Conservation (phyloP, 2,113 vertebrate genomes). For the Martes martes region DNA sequence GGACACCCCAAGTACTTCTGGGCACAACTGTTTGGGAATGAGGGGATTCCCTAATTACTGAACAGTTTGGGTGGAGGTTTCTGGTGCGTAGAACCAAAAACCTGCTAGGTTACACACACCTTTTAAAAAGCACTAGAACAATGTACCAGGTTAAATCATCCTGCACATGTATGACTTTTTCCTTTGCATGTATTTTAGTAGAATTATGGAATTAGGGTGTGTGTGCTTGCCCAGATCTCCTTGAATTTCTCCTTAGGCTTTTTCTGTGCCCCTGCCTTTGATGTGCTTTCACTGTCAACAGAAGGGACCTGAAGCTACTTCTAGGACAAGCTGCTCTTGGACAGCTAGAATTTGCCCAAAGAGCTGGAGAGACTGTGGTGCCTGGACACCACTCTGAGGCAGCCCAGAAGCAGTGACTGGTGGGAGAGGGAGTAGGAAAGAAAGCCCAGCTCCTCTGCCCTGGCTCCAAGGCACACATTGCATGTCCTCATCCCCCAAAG, state of each 20-base stretch:
- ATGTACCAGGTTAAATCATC: neutral
- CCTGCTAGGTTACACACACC: neutral
- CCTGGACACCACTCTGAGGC: neutral
- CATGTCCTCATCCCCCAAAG: neutral
- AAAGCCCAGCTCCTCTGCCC: neutral
- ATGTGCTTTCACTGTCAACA: neutral
- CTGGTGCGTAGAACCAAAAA: neutral
- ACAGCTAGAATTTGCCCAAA: neutral
- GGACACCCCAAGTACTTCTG: neutral
- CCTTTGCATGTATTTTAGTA: neutral
- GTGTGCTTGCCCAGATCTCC: neutral
- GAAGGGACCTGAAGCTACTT: neutral
- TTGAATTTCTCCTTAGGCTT: neutral
- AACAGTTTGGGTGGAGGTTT: neutral
- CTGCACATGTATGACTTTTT: neutral
- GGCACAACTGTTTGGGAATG: neutral
- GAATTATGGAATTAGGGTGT: neutral
- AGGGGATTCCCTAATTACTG: neutral
- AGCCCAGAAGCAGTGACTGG: rapidly evolving
- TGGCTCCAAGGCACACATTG: neutral
- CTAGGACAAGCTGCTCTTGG: neutral
- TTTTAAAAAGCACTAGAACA: neutral
- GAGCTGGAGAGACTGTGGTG: neutral
- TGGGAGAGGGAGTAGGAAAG: neutral
- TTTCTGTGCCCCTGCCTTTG: neutral